Base-by-base conservation (phyloP, 2,113 vertebrate species). In the Vanacampus margaritifer region DNA sequence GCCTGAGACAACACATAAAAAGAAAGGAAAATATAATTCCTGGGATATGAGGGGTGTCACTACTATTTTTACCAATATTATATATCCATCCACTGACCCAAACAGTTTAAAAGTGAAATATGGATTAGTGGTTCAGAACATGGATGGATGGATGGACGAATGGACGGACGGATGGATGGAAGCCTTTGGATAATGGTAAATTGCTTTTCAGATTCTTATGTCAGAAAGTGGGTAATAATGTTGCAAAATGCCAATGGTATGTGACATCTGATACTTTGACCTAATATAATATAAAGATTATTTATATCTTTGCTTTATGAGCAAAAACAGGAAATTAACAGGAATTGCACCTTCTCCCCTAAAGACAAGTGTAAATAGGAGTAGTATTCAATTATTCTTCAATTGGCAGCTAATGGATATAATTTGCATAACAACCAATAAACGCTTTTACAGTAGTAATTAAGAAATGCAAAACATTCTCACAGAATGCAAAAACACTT, bases 1-100 rank as follows among this genome's bases (percentile, higher is more conserved):
- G 73, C 96, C 97, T 99, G 75, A 54, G 32, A 65, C 43, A 45
- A 81, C 1, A 69, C 28, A 37, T 50, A 51, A 16, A 51, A 43
- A 32, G 12, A 48, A 17, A 32, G 48, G n/a, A 23, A 17, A 48
- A 50, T 19, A 13, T 7, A n/a, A 0, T 53, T 66, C 68, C 69
- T 63, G 6, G 16, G 26, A 53, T 65, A 58, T 65, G 16, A 64
- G n/a, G 21, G 21, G 3, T 32, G 51, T 41, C n/a, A 62, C 9
- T 14, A 21, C 17, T 26, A 63, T 0, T 26, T 56, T 2, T 23
- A 60, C 3, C 6, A 48, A 61, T 4, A 23, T 13, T 28, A 4
- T 56, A 19, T 36, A 56, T 35, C 45, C 13, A 59, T 32, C 28
- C 4, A 32, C 4, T 32, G 28, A 32, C 28, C 28, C 28, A 32